Percentiles rank a stretch among this genome's conserved stretches.
phyloP scores from a whole-genome alignment of 2,888 invertebrate genomes.

The Drosophila neotestacea region DNA sequence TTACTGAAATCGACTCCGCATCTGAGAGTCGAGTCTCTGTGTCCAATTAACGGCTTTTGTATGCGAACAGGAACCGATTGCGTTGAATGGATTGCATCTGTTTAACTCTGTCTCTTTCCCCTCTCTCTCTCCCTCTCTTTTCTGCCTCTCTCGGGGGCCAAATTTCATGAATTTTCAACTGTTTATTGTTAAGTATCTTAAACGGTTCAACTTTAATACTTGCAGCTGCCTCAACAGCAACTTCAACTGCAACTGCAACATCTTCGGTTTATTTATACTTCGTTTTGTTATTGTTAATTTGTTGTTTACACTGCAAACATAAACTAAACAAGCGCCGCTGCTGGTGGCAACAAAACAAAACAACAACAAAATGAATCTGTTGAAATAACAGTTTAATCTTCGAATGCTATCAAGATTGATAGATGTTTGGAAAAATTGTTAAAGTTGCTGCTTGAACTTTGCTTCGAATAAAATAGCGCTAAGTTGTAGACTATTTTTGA shows the following conservation, averaged over 20 bases:
- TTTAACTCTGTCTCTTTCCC: slow-evolving; percentile 15
- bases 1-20: slow-evolving; percentile 35
- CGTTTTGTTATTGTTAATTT: slow-evolving; percentile 61
- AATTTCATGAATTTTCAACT: slow-evolving; percentile 42
- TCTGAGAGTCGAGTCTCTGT: slow-evolving; percentile 1
- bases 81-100: slow-evolving; percentile 39
- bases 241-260: slow-evolving; percentile 31
- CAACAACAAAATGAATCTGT: not conserved
- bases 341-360: slow-evolving; percentile 55
- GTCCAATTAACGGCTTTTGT: slow-evolving; percentile 57
- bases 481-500: too few species aligned
- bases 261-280: slow-evolving; percentile 51
- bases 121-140: too few species aligned
- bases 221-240: slow-evolving; percentile 28
- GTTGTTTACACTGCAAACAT: slow-evolving; percentile 63
- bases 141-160: slow-evolving; percentile 24
- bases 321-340: slow-evolving; percentile 68
- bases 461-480: not conserved
- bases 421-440: not conserved
- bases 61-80: slow-evolving; percentile 21
- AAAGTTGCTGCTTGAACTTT: not conserved
- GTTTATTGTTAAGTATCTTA: slow-evolving; percentile 50
- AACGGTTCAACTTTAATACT: slow-evolving; percentile 35
- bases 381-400: slow-evolving; percentile 11
- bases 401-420: not conserved